Percentiles rank a stretch among this genome's conserved stretches.
phyloP scores from a whole-genome alignment of 2,888 invertebrate genomes.

The Gortyna flavago region DNA sequence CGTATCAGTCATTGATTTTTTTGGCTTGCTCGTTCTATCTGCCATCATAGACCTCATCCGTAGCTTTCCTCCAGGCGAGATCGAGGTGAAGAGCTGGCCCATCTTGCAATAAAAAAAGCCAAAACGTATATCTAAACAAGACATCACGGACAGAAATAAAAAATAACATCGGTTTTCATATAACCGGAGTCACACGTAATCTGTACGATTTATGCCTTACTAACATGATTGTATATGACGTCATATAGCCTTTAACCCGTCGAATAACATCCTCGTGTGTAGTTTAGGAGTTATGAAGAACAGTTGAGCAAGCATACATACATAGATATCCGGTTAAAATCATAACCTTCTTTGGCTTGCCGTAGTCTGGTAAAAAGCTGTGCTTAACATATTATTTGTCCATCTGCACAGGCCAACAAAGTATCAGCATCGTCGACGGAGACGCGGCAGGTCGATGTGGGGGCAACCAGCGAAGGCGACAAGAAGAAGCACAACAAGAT shows the following conservation, averaged over 20 bases:
- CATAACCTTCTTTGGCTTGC: too few species aligned
- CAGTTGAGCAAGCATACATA: background rate
- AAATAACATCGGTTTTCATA: too few species aligned
- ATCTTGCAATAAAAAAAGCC: too few species aligned
- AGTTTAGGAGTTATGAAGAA: background rate
- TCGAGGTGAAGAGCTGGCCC: too few species aligned
- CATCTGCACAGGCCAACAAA: constrained; percentile 89
- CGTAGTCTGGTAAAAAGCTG: background rate
- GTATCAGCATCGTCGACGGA: constrained; percentile 88
- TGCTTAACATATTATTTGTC: background rate
- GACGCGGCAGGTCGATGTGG: constrained; percentile 91
- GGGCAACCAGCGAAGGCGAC: constrained; percentile 80
- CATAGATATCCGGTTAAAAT: background rate
- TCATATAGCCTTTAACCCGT: background rate
- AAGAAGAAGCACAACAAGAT: constrained; percentile 89
- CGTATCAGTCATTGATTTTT: background rate
- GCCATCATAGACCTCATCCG: too few species aligned
- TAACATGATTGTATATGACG: background rate
- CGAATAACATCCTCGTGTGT: background rate
- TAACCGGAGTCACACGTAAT: background rate
- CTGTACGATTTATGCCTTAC: background rate
- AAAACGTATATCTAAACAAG: too few species aligned
- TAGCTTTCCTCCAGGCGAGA: too few species aligned
- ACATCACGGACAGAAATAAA: too few species aligned
- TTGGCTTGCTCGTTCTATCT: too few species aligned